Evolutionary conservation across 2,113 vertebrate genomes (phyloP).

Genomic region (Nothoprocta perdicaria): DNA sequence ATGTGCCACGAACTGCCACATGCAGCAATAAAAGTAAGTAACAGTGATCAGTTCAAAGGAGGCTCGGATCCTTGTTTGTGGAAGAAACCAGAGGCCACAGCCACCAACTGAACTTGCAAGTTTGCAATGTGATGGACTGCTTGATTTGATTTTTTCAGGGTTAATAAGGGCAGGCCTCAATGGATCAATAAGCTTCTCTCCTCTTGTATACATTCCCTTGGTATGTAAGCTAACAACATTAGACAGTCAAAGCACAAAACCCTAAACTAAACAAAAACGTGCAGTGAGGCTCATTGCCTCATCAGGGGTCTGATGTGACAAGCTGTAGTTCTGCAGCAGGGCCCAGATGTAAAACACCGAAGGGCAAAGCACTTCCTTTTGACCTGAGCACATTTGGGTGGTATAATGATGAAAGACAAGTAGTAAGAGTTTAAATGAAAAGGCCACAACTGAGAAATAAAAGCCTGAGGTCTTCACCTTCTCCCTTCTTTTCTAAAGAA

Average conservation of each 20-base stretch:
- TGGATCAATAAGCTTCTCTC: slow-evolving; percentile 25
- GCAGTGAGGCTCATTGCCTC: neutral
- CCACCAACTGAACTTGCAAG: slow-evolving; percentile 32
- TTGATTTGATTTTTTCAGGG: slow-evolving; percentile 50
- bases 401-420: slow-evolving; percentile 57
- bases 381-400: slow-evolving; percentile 21
- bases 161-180: slow-evolving; percentile 61
- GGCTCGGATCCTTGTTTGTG: neutral
- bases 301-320: neutral
- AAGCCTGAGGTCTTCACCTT: slow-evolving; percentile 53
- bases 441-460: slow-evolving; percentile 50
- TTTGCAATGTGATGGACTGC: slow-evolving; percentile 4
- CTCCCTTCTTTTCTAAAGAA: slow-evolving; percentile 12
- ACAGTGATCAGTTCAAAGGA: neutral
- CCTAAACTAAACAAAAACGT: neutral
- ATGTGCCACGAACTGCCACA: neutral
- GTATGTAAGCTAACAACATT: slow-evolving; percentile 27
- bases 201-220: neutral
- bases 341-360: neutral
- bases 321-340: neutral
- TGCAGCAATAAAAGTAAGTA: slow-evolving; percentile 9
- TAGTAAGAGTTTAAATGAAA: slow-evolving; percentile 52
- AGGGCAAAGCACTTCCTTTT: neutral
- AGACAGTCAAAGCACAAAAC: slow-evolving; percentile 13
- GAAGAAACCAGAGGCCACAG: slow-evolving; percentile 26